phyloP scores from a whole-genome alignment of 2,797 vertebrate genomes.

The Anableps anableps region DNA sequence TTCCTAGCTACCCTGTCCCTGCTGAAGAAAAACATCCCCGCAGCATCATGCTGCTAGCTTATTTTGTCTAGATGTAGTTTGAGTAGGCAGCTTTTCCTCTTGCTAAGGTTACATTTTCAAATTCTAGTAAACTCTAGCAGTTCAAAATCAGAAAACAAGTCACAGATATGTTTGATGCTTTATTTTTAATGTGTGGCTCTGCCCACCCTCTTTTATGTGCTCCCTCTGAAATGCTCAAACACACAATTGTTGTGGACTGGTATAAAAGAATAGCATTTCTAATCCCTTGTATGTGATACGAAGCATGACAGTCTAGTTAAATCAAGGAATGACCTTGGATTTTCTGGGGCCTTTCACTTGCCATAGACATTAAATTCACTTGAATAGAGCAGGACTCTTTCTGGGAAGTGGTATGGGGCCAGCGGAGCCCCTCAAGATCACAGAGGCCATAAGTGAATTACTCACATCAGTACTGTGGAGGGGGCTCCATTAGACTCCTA shows the following conservation, averaged over 20 bases:
- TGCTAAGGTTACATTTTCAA: conserved; percentile 16
- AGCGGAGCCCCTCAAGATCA: conserved; percentile 60
- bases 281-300: conserved; percentile 70
- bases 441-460: conserved; percentile 82
- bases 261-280: conserved; percentile 64
- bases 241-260: conserved; percentile 69
- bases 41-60: too few relatives aligned
- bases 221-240: conserved; percentile 44
- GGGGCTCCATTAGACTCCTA: conserved; percentile 56
- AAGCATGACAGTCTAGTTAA: conserved; percentile 52
- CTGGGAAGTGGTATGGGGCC: conserved; percentile 17
- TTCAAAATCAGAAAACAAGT: background rate
- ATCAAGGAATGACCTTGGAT: conserved; percentile 71
- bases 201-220: conserved; percentile 16
- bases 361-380: conserved; percentile 71
- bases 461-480: conserved; percentile 66
- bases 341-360: conserved; percentile 72
- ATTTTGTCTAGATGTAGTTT: background rate
- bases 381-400: conserved; percentile 63
- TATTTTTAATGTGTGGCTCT: background rate
- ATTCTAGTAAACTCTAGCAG: conserved; percentile 3
- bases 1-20: too few relatives aligned
- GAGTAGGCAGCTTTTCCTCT: background rate
- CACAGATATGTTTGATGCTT: background rate
- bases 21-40: too few relatives aligned